Conservation (phyloP, 2,797 vertebrate genomes). For the Pelobates cultripes region DNA sequence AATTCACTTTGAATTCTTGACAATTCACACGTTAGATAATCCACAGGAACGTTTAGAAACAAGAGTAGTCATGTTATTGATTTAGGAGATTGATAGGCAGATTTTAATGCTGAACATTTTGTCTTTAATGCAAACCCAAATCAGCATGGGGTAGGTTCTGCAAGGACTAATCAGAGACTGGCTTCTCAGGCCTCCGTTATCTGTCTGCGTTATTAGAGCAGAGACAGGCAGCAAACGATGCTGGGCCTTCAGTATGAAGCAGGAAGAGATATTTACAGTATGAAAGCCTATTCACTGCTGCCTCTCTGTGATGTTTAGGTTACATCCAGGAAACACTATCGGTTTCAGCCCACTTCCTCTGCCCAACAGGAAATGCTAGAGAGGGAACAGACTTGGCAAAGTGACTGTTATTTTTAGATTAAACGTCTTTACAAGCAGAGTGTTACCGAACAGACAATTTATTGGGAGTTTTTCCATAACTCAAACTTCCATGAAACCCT, state of each 20-base stretch:
- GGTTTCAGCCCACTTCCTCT: slow-evolving; percentile 61
- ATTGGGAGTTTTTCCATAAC: slow-evolving; percentile 27
- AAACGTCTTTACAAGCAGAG: slow-evolving; percentile 34
- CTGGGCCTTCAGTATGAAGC: not conserved
- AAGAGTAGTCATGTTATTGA: too few relatives aligned
- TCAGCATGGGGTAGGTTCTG: not conserved
- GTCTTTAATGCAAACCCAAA: not conserved
- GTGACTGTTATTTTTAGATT: slow-evolving; percentile 49
- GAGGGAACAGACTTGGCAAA: slow-evolving; percentile 61
- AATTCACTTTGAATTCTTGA: too few relatives aligned
- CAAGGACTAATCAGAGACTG: not conserved
- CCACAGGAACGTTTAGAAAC: too few relatives aligned
- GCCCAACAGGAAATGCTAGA: slow-evolving; percentile 65
- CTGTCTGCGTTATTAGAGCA: slow-evolving; percentile 24
- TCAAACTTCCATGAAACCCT: not conserved
- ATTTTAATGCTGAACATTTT: too few relatives aligned
- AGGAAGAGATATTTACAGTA: slow-evolving; percentile 37
- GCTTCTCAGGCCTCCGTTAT: not conserved
- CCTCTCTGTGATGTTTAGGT: slow-evolving; percentile 47
- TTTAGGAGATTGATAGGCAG: too few relatives aligned
- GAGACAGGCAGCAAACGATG: not conserved
- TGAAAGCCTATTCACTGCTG: slow-evolving; percentile 1
- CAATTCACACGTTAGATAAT: too few relatives aligned
- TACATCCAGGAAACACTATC: slow-evolving; percentile 67
- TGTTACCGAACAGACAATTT: slow-evolving; percentile 18